phyloP scores from a whole-genome alignment of 2,888 invertebrate species.

The Meteorus colon region DNA sequence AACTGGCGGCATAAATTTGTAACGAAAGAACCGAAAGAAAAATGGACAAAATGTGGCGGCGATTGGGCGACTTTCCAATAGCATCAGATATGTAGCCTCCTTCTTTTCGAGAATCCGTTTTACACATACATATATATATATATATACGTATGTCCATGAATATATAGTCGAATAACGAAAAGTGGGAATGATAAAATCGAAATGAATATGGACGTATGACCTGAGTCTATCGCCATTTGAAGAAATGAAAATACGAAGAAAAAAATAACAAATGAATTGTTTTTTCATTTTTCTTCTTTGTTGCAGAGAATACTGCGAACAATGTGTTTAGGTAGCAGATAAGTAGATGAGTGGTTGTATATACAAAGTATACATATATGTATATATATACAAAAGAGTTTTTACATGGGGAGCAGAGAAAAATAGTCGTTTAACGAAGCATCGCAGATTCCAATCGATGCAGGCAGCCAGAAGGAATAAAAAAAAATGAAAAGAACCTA shows the following conservation, averaged over 20 bases:
- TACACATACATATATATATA: background rate
- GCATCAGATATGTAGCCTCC: slow-evolving; percentile 36
- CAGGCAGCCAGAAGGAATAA: slow-evolving; percentile 34
- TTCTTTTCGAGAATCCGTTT: slow-evolving; percentile 53
- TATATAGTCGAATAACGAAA: background rate
- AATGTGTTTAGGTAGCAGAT: slow-evolving; percentile 19
- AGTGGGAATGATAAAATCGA: slow-evolving; percentile 28
- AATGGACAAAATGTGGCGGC: slow-evolving; percentile 66
- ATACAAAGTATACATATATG: background rate
- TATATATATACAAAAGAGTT: slow-evolving; percentile 13
- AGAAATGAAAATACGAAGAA: slow-evolving; percentile 35
- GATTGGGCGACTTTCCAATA: slow-evolving; percentile 71
- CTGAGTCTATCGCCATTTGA: slow-evolving; percentile 34
- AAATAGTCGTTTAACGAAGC: slow-evolving; percentile 65
- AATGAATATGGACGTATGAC: slow-evolving; percentile 28
- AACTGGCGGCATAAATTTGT: slow-evolving; percentile 43
- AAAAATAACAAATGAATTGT: too few relatives aligned
- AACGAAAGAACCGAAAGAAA: slow-evolving; percentile 52
- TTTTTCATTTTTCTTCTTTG: too few relatives aligned
- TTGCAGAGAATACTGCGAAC: background rate
- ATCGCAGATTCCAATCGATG: slow-evolving; percentile 65
- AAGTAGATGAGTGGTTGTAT: slow-evolving; percentile 16
- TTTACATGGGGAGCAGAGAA: slow-evolving; percentile 30
- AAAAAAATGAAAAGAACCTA: slow-evolving; percentile 42
- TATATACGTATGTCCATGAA: background rate